Base-by-base conservation (phyloP, 2,113 vertebrate genomes). In the Oceanites oceanicus region DNA sequence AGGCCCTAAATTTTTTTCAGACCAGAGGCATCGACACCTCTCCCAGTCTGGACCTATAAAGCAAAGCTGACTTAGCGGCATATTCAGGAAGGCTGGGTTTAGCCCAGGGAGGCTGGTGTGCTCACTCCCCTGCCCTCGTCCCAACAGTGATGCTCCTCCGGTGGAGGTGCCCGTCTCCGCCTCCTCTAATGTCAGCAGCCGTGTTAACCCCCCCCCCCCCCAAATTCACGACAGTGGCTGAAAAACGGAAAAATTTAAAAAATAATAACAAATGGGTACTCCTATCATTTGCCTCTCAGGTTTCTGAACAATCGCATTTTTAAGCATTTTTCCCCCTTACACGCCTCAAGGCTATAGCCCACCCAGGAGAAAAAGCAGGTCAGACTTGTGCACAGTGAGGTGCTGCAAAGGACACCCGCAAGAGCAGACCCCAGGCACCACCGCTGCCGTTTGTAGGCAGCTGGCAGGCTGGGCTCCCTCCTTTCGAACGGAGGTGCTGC, bases 401-500 rank as follows among this genome's bases (percentile, higher is more conserved):
- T 55, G 45, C 53, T 82, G 40, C 23, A 16, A 56, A 50, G 42
- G 42, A 63, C 23, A 36, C 10, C 36, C 0, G 0, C 30, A 36
- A 34, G 25, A 70, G 29, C 16, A 40, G 42, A 23, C 20, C 12
- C 14, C 1, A 3, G 49, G 71, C 25, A 72, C 45, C n/a, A 27
- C 13, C 0, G 1, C 76, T 66, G 76, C 20, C 56, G 8, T n/a
- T 45, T 30, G 15, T 50, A 25, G 53, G 67, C 59, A 73, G 47
- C 36, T 40, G 67, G 49, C 44, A 58, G 42, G 18, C 29, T 68
- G 34, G 52, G 47, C 49, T 52, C 21, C 53, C 18, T 56, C 71
- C 29, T 73, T 52, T n/a, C 3, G 0, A 56, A 40, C 0, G 0
- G 50, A 47, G 36, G 36, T 30, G 34, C 20, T 49, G 45, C 29